phyloP scores from a whole-genome alignment of 2,888 invertebrate genomes.

The Noctua pronuba region DNA sequence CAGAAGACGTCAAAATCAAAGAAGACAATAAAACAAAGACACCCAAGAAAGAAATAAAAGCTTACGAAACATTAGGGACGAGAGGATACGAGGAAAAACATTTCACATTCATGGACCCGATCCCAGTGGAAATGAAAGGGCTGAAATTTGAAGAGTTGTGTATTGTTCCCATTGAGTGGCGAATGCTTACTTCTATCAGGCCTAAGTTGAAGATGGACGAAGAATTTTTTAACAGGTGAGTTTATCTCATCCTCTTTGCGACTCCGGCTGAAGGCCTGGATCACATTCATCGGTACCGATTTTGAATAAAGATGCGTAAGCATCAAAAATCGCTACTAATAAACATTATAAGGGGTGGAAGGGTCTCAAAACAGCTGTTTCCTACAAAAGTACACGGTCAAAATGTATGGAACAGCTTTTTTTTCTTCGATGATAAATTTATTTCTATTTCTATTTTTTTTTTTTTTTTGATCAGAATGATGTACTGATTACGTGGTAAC shows the following conservation, averaged over 20 bases:
- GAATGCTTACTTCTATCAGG: constrained; percentile 96
- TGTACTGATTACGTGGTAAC: too few relatives aligned
- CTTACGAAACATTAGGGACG: constrained; percentile 91
- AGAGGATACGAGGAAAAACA: constrained; percentile 91
- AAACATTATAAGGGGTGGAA: too few relatives aligned
- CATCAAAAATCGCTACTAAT: not conserved
- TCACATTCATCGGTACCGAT: not conserved
- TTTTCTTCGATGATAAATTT: too few relatives aligned
- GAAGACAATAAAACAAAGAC: constrained; percentile 94
- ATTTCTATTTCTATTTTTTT: too few relatives aligned
- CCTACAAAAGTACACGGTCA: too few relatives aligned
- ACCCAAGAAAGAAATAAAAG: constrained; percentile 93
- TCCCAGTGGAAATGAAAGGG: constrained; percentile 95
- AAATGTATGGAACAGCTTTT: too few relatives aligned
- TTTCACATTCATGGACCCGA: constrained; percentile 92
- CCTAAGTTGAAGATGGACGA: constrained; percentile 96
- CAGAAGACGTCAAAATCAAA: constrained; percentile 94
- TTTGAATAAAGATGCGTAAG: not conserved
- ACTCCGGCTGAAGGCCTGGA: not conserved
- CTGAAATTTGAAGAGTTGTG: constrained; percentile 94
- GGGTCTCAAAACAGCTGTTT: too few relatives aligned
- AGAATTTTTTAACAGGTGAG: constrained; percentile 95
- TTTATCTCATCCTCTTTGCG: not conserved
- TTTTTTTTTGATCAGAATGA: too few relatives aligned
- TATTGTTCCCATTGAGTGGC: constrained; percentile 97